Evolutionary conservation across 2,797 vertebrate species (phyloP).

Genomic region (Chrosomus eos): DNA sequence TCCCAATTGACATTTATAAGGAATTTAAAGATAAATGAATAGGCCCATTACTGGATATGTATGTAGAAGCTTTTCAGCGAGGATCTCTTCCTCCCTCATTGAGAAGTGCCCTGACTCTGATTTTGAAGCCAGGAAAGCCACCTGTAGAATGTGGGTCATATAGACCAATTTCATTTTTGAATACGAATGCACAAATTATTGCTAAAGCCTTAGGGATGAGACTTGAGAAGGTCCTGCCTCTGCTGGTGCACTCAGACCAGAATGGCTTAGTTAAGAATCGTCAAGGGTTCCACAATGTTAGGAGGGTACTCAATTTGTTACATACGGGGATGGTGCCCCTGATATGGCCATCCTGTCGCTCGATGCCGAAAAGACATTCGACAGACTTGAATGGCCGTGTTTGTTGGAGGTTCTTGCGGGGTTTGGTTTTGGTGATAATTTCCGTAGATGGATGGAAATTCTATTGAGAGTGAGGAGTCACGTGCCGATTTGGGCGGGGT

Average conservation of each 20-base stretch:
- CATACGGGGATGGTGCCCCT: background rate
- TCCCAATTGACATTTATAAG: no score
- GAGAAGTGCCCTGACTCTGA: no score
- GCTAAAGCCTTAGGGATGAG: constrained; percentile 30
- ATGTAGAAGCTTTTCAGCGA: background rate
- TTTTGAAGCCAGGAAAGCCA: no score
- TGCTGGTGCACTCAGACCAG: constrained; percentile 26
- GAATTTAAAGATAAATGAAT: background rate
- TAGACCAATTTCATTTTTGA: background rate
- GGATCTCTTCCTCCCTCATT: background rate
- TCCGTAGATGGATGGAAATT: background rate
- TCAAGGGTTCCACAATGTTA: constrained; percentile 24
- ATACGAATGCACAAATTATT: background rate
- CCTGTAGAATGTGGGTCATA: background rate
- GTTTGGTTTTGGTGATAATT: no score
- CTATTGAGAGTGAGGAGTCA: no score
- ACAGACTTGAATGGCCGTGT: background rate
- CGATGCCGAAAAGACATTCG: background rate
- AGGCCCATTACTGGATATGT: background rate
- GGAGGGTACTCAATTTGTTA: constrained; percentile 23
- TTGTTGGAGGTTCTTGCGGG: background rate
- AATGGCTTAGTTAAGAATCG: constrained; percentile 32
- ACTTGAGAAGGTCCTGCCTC: constrained; percentile 17
- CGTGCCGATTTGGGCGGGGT: no score
- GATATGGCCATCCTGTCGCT: background rate